These are phyloP conservation scores for Hemiprocne comata DNA, from an alignment of 2,113 vertebrate genomes.

Conservation along the genomic window DNA sequence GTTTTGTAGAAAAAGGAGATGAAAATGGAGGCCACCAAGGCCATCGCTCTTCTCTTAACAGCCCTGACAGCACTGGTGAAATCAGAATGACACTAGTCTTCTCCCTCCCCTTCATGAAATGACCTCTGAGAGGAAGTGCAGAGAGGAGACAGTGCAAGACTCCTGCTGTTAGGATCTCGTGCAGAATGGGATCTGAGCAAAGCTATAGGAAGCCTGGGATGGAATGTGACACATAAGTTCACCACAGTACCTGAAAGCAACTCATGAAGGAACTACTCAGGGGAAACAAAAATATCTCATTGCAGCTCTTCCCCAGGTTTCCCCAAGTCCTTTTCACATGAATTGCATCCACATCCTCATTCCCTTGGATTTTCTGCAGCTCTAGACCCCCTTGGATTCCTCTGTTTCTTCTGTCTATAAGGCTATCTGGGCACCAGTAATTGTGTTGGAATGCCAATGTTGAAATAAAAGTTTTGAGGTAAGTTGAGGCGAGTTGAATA, in stretches of 20 bases:
- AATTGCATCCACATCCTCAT: background rate
- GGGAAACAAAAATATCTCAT: background rate
- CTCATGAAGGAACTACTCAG: background rate
- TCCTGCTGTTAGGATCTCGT: accelerated
- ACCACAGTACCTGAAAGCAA: background rate
- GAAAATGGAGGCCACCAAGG: background rate
- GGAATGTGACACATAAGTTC: accelerated
- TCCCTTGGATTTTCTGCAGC: background rate
- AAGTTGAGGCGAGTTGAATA: background rate
- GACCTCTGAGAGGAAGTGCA: background rate
- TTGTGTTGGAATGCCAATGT: background rate
- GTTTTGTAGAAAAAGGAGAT: background rate
- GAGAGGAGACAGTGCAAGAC: background rate
- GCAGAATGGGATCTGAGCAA: background rate
- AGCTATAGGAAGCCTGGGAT: background rate
- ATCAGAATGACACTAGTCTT: background rate
- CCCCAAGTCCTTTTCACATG: background rate
- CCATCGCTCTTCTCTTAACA: accelerated
- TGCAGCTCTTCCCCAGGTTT: background rate
- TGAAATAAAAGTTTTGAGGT: background rate
- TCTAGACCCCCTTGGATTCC: background rate
- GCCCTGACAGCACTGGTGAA: background rate
- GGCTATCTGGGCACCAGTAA: background rate
- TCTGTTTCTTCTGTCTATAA: accelerated
- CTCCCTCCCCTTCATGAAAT: background rate